Base-by-base conservation (phyloP, 2,797 vertebrate genomes). In the Gorsachius magnificus region DNA sequence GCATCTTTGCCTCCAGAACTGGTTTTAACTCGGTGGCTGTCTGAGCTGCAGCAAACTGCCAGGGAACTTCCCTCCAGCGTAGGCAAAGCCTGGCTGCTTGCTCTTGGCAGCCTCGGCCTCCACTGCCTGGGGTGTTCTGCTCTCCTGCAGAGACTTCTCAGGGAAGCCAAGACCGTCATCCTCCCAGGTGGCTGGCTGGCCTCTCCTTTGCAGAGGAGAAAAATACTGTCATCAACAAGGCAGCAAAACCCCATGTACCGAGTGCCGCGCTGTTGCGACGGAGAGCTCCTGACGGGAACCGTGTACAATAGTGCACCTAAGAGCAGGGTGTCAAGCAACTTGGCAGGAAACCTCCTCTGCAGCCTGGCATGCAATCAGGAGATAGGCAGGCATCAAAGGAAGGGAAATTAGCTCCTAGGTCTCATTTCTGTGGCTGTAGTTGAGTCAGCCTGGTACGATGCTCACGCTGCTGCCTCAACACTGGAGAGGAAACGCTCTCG, bases 291-390 rank as follows among this genome's bases (percentile, higher is more conserved):
- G 72, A 6, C 0, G 29, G 92, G 57, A 50, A 68, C 60, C 0
- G 1, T 0, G 1, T 6, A 25, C 16, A 24, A 11, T 1, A 28
- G 48, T 60, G 17, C 14, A 6, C 22, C 61, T 9, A 36, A 28
- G 56, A 66, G 56, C 0, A 51, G 36, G 8, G 35, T 22, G 29
- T 6, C 63, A 63, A 54, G 50, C 69, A 93, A 76, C n/a, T 33
- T 33, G 83, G 63, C 71, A 95, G 89, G 43, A 85, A 95, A 41
- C 18, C 54, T 86, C 48, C 50, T 74, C 68, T 92, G 66, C 79
- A 74, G 68, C 10, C 45, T 66, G 79, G 43, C 12, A 8, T 11
- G 28, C 6, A 20, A 31, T 31, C 54, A 65, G 78, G 50, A 56
- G n/a, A 18, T 2, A 36, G 66, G 6, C 54, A 56, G 77, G 61